phyloP scores from a whole-genome alignment of 2,113 vertebrate species.

The Edolisoma coerulescens region DNA sequence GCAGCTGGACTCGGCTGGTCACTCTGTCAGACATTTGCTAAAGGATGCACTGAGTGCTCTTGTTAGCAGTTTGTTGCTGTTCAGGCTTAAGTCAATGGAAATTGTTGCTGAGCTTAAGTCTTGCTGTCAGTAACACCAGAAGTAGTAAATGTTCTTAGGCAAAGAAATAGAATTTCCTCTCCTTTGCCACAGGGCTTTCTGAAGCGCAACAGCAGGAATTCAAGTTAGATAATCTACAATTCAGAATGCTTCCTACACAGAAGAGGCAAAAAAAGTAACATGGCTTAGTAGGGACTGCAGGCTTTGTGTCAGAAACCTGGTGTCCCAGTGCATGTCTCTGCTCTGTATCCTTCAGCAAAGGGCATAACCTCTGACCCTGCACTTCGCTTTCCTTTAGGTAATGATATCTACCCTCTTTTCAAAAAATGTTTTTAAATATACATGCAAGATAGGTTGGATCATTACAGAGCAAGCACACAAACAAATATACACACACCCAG shows the following conservation, averaged over 20 bases:
- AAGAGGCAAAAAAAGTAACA: not conserved
- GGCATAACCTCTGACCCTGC: not conserved
- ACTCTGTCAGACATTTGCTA: not conserved
- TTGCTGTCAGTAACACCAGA: not conserved
- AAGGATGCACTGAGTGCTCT: not conserved
- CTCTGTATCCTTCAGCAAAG: not conserved
- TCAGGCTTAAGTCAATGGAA: not conserved
- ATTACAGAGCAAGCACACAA: slow-evolving; percentile 8
- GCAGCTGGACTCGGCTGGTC: not conserved
- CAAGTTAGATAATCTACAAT: not conserved
- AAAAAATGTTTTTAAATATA: not conserved
- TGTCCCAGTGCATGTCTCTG: not conserved
- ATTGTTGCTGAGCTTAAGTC: not conserved
- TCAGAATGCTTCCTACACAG: not conserved
- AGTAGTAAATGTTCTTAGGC: not conserved
- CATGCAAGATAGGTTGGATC: not conserved
- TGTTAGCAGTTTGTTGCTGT: not conserved
- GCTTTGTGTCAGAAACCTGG: not conserved
- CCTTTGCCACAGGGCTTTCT: not conserved
- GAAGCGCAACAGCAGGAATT: not conserved
- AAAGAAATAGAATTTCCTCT: not conserved
- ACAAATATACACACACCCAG: not conserved
- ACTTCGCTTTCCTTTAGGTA: not conserved
- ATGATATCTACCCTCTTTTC: not conserved
- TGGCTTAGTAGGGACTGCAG: not conserved